Evolutionary conservation across 2,888 invertebrate genomes (phyloP), one percentile per base, ranked within the genome.

Genomic region (Saturnia japonica): DNA sequence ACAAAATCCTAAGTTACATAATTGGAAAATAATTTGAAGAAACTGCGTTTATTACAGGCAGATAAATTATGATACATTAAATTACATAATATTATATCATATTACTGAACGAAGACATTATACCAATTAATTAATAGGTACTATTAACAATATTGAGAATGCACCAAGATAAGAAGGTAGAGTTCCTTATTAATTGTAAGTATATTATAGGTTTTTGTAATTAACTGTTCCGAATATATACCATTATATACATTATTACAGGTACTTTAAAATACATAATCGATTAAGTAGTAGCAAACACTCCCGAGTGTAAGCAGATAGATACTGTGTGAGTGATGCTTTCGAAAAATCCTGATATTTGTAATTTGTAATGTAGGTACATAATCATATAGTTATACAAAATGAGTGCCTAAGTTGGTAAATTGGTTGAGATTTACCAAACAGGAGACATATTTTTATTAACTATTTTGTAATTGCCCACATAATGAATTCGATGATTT

Each of bases 381-480:
- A 45, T 45, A 11, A n/a, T 45, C 43, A 62, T 51, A 69, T 62
- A 69, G 19, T 45, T 25, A 25, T 25, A 45, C 28, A 28, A 6
- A 60, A 25, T 60, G 68, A 71, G 45, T 42, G 42, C 68, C 54
- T 28, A 68, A 16, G 34, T 42, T 51, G 62, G 40, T 71, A 68
- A 51, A 54, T 34, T 54, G 64, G 68, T 68, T 81, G 76, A 77
- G 78, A 77, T 72, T 74, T 78, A 78, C 75, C 76, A 83, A 83
- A 82, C 84, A 93, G 94, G 94, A 94, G 94, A 94, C 94, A 94
- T 94, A 94, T 93, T 93, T 93, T 93, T 78, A 79, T 79, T 83
- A 87, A 88, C 84, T 82, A 84, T 82, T 76, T 81, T 60, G 86
- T 87, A 83, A 92, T 93, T 93, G 94, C 94, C 93, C 94, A 93